Evolutionary conservation across 1,140 invertebrate species (phyloP), one percentile per base, ranked within the genome.

Genomic region (Plectrocnemia conspersa): DNA sequence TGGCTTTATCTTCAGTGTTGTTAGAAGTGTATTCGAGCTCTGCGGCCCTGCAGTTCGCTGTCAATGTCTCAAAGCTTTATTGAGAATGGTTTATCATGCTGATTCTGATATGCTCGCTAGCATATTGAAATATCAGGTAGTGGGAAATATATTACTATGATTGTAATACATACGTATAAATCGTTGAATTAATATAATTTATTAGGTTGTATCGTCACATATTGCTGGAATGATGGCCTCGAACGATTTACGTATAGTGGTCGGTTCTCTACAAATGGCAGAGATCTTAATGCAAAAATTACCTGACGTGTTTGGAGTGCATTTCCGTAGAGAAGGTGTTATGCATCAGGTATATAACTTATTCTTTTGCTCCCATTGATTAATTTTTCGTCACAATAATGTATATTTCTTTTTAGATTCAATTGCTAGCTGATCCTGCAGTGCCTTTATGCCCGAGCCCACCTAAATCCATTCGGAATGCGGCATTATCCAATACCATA

Each of bases 141-240:
- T 23, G 5, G 6, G 15, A 3, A 7, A 4, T 21, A 19, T 22
- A 23, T 42, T 42, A 7, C 9, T 21, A 22, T 42, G 11, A 9
- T 42, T 19, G 6, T 21, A 6, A 22, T 9, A 7, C 9, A 45
- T 45, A 42, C 7, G 35, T 38, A 5, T 38, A 5, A 6, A 38
- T 10, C 16, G 15, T 38, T 6, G 6, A 15, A 38, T 9, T 7
- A 38, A 5, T 38, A 9, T 7, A 5, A 19, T 44, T 24, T n/a
- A n/a, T n/a, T 13, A 75, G 72, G 80, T 93, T 54, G 92, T 98
- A 15, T 95, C 93, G 16, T 97, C 93, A 63, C 93, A 98, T 68
- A 93, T 98, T 65, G 94, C 95, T 25, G 92, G 93, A 32, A 98
- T 98, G 95, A 82, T 98, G 80, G 93, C 93, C 0, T 97, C 94